Conservation (phyloP, 2,888 invertebrate species). For the Rotaria magnacalcarata region DNA sequence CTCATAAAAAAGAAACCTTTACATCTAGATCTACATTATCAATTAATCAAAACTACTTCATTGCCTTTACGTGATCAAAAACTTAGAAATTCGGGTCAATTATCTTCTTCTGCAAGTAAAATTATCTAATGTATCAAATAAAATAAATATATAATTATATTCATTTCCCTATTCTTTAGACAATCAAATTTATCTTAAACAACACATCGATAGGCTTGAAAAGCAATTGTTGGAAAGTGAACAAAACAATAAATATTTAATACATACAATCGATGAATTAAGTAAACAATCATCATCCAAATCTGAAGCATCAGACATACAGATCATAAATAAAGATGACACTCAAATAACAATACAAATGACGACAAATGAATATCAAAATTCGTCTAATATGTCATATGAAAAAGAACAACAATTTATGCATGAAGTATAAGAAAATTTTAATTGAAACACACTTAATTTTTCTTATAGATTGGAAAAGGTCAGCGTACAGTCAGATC, state of each 20-base stretch:
- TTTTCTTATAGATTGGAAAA: too few species aligned
- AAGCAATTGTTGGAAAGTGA: constrained; percentile 35
- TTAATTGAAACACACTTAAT: not conserved
- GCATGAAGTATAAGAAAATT: constrained; percentile 35
- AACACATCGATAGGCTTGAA: constrained; percentile 28
- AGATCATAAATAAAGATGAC: too few species aligned
- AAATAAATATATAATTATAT: not conserved
- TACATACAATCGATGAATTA: constrained; percentile 28
- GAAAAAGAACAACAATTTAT: constrained; percentile 40
- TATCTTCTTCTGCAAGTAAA: not conserved
- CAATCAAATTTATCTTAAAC: not conserved
- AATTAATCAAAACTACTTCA: not conserved
- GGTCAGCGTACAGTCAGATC: too few species aligned
- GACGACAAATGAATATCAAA: not conserved
- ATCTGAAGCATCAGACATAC: too few species aligned
- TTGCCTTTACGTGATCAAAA: not conserved
- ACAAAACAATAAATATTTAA: constrained; percentile 43
- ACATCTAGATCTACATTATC: not conserved
- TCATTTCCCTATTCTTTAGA: not conserved
- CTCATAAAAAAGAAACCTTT: too few species aligned
- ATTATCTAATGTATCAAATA: not conserved
- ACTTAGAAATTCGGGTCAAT: not conserved
- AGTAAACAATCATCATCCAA: not conserved
- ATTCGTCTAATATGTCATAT: constrained; percentile 34
- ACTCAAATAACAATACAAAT: too few species aligned